These are phyloP conservation scores for Baryphthengus martii DNA, from an alignment of 2,113 vertebrate species.

Conservation along the genomic window DNA sequence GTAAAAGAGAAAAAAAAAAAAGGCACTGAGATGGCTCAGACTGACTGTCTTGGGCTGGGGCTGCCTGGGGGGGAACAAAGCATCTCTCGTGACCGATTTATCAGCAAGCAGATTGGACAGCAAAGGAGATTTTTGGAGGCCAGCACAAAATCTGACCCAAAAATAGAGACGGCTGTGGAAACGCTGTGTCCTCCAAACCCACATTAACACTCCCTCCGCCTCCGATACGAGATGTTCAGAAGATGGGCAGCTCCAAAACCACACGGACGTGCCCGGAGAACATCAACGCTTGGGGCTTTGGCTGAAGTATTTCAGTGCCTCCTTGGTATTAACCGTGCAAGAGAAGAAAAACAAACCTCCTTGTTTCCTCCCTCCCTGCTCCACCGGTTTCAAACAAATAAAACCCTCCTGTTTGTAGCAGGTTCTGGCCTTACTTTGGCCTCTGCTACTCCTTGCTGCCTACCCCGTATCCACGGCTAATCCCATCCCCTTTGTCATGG, in stretches of 20 bases:
- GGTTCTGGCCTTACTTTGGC: not conserved
- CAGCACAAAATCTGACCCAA: not conserved
- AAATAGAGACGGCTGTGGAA: not conserved
- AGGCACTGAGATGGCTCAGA: not conserved
- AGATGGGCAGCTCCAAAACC: not conserved
- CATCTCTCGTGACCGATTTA: not conserved
- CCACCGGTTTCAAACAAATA: not conserved
- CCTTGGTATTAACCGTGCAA: not conserved
- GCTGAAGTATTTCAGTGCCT: not conserved
- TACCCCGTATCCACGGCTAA: not conserved
- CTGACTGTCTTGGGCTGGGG: not conserved
- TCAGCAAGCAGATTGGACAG: not conserved
- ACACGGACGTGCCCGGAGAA: not conserved
- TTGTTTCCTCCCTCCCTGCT: not conserved
- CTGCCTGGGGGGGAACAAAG: not conserved
- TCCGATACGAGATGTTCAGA: not conserved
- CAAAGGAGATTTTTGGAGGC: not conserved
- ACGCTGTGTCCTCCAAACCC: not conserved
- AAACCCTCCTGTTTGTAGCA: not conserved
- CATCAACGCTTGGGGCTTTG: accelerated
- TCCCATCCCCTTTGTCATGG: not conserved
- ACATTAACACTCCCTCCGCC: accelerated
- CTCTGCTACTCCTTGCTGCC: not conserved
- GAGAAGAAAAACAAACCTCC: not conserved
- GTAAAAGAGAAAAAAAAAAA: not conserved